These are phyloP conservation scores for Peromyscus nudipes DNA, from an alignment of 2,797 vertebrate genomes.

Conservation along the genomic window DNA sequence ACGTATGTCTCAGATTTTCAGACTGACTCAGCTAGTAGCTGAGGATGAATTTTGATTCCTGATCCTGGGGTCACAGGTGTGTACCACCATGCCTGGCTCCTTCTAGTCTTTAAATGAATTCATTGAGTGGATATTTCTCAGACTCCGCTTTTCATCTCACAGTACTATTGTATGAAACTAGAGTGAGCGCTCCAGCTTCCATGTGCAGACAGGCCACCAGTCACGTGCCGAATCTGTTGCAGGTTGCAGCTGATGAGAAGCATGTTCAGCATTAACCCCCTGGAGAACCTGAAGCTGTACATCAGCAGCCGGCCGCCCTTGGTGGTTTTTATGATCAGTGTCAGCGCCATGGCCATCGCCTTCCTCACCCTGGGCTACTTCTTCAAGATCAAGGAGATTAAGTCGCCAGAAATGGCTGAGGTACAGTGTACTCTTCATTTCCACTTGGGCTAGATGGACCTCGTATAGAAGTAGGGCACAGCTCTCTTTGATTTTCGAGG, in stretches of 20 bases:
- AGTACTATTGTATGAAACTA: not conserved
- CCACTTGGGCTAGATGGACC: not conserved
- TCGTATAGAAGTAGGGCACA: not conserved
- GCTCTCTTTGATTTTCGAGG: not conserved
- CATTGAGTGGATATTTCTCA: not conserved
- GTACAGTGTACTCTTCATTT: slow-evolving; percentile 83
- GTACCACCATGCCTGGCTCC: no score
- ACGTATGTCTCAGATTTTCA: no score
- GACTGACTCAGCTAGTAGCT: not conserved
- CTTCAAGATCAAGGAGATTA: slow-evolving; percentile 99
- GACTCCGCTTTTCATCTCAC: not conserved
- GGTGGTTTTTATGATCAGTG: slow-evolving; percentile 99
- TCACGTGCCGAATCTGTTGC: slow-evolving; percentile 67
- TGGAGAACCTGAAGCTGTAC: slow-evolving; percentile 98
- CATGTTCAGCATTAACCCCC: slow-evolving; percentile 93
- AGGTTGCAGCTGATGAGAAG: slow-evolving; percentile 93
- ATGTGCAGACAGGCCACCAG: not conserved
- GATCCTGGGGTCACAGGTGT: not conserved
- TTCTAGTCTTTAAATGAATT: not conserved
- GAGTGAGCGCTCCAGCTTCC: not conserved
- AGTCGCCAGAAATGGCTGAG: slow-evolving; percentile 97
- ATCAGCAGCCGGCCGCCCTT: slow-evolving; percentile 97
- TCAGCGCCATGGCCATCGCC: slow-evolving; percentile 98
- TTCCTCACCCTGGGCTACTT: slow-evolving; percentile 99
- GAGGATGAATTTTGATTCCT: not conserved